Evolutionary conservation across 2,113 vertebrate genomes (phyloP).

Genomic region (Turdus rufiventris): DNA sequence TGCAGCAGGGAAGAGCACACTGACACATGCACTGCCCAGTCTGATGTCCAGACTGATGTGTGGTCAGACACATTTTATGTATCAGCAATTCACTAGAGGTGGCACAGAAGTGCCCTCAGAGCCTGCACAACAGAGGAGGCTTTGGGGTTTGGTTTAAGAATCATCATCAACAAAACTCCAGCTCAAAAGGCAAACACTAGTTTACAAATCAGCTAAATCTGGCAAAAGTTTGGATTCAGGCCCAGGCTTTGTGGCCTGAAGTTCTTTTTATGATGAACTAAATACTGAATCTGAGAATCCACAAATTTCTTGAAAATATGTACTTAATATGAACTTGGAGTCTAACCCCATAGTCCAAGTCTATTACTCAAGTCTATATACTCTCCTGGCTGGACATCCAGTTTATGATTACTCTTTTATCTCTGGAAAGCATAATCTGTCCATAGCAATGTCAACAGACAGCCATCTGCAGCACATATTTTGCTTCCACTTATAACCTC

Average conservation of each 20-base stretch:
- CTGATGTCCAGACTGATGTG: not conserved
- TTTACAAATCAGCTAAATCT: not conserved
- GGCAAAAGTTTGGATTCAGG: not conserved
- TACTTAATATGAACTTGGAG: conserved; percentile 22
- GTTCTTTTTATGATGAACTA: not conserved
- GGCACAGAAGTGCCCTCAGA: not conserved
- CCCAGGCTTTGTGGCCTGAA: not conserved
- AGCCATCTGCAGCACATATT: conserved; percentile 37
- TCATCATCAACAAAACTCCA: not conserved
- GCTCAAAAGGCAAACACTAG: not conserved
- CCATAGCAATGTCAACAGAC: conserved; percentile 40
- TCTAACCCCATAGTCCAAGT: not conserved
- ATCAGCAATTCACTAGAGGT: not conserved
- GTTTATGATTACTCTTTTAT: conserved; percentile 36
- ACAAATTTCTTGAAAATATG: conserved; percentile 31
- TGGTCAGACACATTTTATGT: rapidly evolving
- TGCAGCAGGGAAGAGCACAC: rapidly evolving
- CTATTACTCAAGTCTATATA: conserved; percentile 15
- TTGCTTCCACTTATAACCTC: conserved; percentile 35
- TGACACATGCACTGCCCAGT: not conserved
- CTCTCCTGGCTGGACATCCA: conserved; percentile 38
- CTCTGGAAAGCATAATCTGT: conserved; percentile 41
- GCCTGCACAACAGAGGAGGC: not conserved
- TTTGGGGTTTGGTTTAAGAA: not conserved
- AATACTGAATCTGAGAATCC: not conserved